Conservation (phyloP, 2,797 vertebrate genomes). For the Paramormyrops hopkinsi region DNA sequence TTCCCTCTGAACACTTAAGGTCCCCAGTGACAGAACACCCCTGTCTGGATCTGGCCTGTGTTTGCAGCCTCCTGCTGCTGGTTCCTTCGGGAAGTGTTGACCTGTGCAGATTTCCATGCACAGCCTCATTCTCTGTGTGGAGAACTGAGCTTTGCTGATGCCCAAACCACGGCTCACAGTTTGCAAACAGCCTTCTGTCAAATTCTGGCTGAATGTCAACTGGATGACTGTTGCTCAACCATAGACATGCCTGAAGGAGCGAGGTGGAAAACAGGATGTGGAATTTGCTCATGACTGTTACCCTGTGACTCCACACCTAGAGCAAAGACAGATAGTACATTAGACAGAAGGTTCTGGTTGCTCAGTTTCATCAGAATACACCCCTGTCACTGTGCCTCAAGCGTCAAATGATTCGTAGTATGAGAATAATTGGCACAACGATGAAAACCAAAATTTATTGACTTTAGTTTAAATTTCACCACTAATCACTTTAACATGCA, state of each 20-base stretch:
- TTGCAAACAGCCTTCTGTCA: not conserved
- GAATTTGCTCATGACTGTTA: constrained; percentile 7
- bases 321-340: not conserved
- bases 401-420: not conserved
- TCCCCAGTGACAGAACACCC: not conserved
- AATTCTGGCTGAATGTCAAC: not conserved
- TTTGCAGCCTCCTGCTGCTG: not conserved
- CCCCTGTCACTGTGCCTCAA: not conserved
- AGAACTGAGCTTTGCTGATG: not conserved
- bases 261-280: constrained; percentile 26
- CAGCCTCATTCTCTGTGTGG: not conserved
- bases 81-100: not conserved
- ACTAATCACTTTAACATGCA: not conserved
- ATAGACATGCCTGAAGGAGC: constrained; percentile 36
- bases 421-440: not conserved
- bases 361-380: not conserved
- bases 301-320: not conserved
- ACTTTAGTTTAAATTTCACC: not conserved
- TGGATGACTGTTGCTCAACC: constrained; percentile 22
- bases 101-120: not conserved
- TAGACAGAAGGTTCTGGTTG: not conserved
- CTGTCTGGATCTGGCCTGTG: not conserved
- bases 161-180: constrained; percentile 32
- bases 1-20: not conserved
- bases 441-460: not conserved